Evolutionary conservation across 1,140 invertebrate species (phyloP), one percentile per base, ranked within the genome.

Genomic region (Drosophila rufa): DNA sequence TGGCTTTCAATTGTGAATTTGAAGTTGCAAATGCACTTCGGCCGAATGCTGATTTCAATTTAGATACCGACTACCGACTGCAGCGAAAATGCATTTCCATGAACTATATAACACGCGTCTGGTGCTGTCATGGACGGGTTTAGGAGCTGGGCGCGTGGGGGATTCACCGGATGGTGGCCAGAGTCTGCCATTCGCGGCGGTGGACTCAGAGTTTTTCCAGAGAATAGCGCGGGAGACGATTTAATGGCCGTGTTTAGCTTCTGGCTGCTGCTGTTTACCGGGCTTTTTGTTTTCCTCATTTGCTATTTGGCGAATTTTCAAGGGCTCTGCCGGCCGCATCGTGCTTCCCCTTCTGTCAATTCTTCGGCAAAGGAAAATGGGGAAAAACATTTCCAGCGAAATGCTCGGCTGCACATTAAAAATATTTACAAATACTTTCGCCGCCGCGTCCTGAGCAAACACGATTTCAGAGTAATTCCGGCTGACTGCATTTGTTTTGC

Each of bases 11-110:
- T 84, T 80, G 71, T 38, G 53, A 85, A 77, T 81, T 68, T 83
- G 75, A 86, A 87, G 83, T 87, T 89, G 73, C 58, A 65, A 78
- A 78, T 90, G 84, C 85, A 90, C 85, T 87, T 81, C 66, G 75
- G 51, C 59, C 73, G 64, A 83, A 83, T 80, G 84, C 69, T 71
- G 85, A 87, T 87, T 87, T 87, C 69, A 87, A 87, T 87, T 87
- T 71, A 87, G 84, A 87, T 87, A 75, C 45, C 30, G 22, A 25
- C 22, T 25, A 25, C 55, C 11, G 27, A 64, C 27, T 64, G 69
- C 67, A 80, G 56, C 30, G 62, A 50, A 78, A 85, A 80, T 84
- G 80, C 80, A 83, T 62, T 78, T 50, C 65, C 42, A 53, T 74
- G 33, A 65, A 60, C 50, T 59, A 48, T 64, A 27, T 33, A 69